Evolutionary conservation across 2,113 vertebrate genomes (phyloP).

Genomic region (Sceloporus tristichus): DNA sequence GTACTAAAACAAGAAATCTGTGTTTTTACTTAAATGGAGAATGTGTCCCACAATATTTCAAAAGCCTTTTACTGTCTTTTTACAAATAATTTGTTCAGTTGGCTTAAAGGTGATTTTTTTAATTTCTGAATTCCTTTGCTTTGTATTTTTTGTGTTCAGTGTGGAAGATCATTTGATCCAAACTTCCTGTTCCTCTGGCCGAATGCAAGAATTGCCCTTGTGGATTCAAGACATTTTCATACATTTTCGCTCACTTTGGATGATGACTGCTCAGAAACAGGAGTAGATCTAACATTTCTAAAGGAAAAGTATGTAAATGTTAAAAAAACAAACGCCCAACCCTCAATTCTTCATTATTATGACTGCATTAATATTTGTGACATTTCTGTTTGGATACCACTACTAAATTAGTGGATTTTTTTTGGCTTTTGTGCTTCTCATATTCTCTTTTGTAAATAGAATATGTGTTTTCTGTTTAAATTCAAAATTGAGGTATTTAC

Average conservation of each 20-base stretch:
- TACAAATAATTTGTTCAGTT: neutral
- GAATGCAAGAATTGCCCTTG: constrained; percentile 84
- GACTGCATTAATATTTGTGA: neutral
- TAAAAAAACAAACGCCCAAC: neutral
- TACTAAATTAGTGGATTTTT: neutral
- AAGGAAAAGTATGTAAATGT: constrained; percentile 59
- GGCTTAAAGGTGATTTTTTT: neutral
- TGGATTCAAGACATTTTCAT: constrained; percentile 71
- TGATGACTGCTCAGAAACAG: neutral
- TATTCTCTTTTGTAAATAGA: neutral
- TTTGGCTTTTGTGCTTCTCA: neutral
- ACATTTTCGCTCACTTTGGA: constrained; percentile 54
- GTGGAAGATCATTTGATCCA: constrained; percentile 86
- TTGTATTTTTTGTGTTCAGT: constrained; percentile 72
- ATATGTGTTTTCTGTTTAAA: neutral
- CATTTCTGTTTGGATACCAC: neutral
- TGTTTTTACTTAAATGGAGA: neutral
- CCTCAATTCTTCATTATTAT: neutral
- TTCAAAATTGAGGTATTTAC: neutral
- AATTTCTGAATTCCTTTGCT: neutral
- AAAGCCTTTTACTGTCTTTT: neutral
- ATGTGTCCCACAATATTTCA: neutral
- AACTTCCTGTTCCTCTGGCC: constrained; percentile 92
- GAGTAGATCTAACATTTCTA: constrained; percentile 49
- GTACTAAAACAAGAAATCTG: neutral